phyloP scores from a whole-genome alignment of 2,888 invertebrate species.

The Microchrysa polita region DNA sequence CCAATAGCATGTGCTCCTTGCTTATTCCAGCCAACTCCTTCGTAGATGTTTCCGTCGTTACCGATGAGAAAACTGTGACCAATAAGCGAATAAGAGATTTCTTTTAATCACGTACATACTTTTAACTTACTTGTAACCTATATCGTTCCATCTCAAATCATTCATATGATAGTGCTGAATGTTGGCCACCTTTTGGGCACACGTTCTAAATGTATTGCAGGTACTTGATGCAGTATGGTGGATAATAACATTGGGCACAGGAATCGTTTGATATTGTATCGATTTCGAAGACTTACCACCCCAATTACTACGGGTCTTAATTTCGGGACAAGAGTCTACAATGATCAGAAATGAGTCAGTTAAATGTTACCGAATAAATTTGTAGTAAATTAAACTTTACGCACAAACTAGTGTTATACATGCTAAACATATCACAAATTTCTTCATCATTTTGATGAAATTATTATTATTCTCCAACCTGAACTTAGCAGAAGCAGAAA shows the following conservation, averaged over 20 bases:
- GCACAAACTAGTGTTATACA: too few species aligned
- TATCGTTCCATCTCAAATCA: slow-evolving; percentile 65
- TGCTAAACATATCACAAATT: too few species aligned
- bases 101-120: slow-evolving; percentile 40
- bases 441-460: too few species aligned
- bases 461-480: too few species aligned
- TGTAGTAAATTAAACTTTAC: too few species aligned
- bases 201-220: slow-evolving; percentile 61
- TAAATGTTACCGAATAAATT: too few species aligned
- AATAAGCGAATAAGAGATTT: background rate
- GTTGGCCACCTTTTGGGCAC: slow-evolving; percentile 60
- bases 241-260: slow-evolving; percentile 66
- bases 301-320: slow-evolving; percentile 68
- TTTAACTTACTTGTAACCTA: slow-evolving; percentile 67
- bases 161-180: slow-evolving; percentile 64
- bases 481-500: too few species aligned
- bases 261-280: slow-evolving; percentile 66
- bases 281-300: slow-evolving; percentile 62
- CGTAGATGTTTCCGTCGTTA: slow-evolving; percentile 69
- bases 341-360: too few species aligned
- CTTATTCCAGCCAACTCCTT: slow-evolving; percentile 69
- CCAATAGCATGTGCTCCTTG: slow-evolving; percentile 67
- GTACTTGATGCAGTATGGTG: slow-evolving; percentile 65
- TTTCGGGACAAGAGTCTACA: slow-evolving; percentile 61
- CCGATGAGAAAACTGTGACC: slow-evolving; percentile 67